Base-by-base conservation (phyloP, 2,113 vertebrate species). In the Eretmochelys imbricata region DNA sequence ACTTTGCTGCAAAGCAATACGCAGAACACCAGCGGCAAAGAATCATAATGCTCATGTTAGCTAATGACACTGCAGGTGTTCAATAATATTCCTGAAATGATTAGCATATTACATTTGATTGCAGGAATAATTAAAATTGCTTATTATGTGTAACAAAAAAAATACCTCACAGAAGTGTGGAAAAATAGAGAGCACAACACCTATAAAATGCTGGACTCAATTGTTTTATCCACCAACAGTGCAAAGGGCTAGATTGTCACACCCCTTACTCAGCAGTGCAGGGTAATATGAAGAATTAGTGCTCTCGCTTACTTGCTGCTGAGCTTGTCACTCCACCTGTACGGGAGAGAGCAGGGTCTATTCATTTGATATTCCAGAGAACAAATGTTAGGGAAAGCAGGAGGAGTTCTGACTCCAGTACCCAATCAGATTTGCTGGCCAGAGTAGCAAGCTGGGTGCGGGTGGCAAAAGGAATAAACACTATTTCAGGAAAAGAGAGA, bases 101-200 rank as follows among this genome's bases (percentile, higher is more conserved):
- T 29, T 17, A 31, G 22, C 65, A 42, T 27, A 84, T 50, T 16
- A 38, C 1, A 31, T 89, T n/a, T 51, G 48, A 2, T 3, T 89
- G 10, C 48, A 88, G 91, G 42, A 94, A 54, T 13, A 48, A 90
- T 48, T 78, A 12, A 57, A 51, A 48, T 31, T 0, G 54, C 31
- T 93, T 84, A 20, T 89, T 80, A 51, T 4, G 51, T 20, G 38
- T 62, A 69, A 76, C 38, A 82, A 72, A 69, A 57, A 82, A 93
- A 93, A 85, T 65, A 89, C 22, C 81, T 69, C 35, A 42, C 2
- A 69, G 38, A 65, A 82, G 19, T 54, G 48, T 1, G 2, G 69
- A 69, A 65, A 69, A 2, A 25, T 2, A 87, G 79, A 72, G 86
- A 57, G 81, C 4, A 0, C 10, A 8, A 25, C 9, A 69, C 48